Evolutionary conservation across 92 coral and sea anemone species (phyloP).

Genomic region (Epizoanthus scotinus): DNA sequence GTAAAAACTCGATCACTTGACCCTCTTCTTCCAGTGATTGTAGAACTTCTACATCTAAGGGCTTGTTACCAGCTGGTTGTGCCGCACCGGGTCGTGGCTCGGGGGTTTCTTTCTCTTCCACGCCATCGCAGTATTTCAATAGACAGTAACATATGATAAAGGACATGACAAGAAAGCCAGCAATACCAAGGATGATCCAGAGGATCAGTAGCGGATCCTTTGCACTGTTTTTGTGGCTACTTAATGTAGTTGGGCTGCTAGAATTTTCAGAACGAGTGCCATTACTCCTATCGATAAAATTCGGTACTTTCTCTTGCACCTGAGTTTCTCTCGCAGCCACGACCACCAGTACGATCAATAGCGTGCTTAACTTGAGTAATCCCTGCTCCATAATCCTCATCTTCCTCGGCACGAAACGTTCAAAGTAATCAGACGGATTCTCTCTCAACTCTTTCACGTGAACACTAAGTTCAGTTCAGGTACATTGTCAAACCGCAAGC

Average conservation of each 20-base stretch:
- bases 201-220: constrained; percentile 26
- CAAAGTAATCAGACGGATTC: too few relatives aligned
- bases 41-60: constrained; percentile 4
- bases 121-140: constrained; percentile 27
- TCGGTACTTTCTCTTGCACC: neutral
- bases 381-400: neutral
- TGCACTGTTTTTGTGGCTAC: neutral
- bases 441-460: neutral
- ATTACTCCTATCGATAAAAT: neutral
- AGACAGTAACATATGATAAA: constrained; percentile 27
- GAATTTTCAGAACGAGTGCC: neutral
- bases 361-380: neutral
- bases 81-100: neutral
- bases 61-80: constrained; percentile 2
- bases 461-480: neutral
- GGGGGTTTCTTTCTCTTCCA: neutral
- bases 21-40: constrained; percentile 35
- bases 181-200: constrained; percentile 16
- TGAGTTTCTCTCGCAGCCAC: neutral
- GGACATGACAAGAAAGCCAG: neutral
- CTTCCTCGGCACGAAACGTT: neutral
- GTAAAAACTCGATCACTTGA: constrained; percentile 35
- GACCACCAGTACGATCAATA: neutral
- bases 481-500: neutral
- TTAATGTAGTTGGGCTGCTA: neutral